Base-by-base conservation (phyloP, 2,113 vertebrate genomes). In the Thamnaconus septentrionalis region DNA sequence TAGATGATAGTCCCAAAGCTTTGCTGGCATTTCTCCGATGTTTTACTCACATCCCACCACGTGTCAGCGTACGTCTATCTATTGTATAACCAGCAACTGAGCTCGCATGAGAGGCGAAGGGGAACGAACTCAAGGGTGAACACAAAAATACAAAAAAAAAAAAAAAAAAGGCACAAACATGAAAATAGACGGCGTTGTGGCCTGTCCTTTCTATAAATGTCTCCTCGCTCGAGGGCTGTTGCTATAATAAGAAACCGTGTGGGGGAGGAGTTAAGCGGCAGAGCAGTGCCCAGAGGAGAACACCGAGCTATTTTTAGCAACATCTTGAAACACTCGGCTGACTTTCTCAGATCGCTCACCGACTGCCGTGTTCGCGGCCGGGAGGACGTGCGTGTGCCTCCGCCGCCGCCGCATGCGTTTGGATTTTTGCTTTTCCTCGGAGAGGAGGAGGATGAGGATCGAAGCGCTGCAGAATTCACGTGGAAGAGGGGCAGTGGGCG, bases 191-290 rank as follows among this genome's bases (percentile, higher is more conserved):
- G n/a, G n/a, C 31, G 69, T 59, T 40, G 69, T 71, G 71, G 48
- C 65, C 12, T 53, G 68, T 85, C 73, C 59, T 76, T 73, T 75
- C 85, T 87, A 85, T 80, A 85, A 88, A 82, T 78, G 66, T 66
- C 71, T 73, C 64, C 48, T 18, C 62, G 64, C 74, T 85, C 80
- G 66, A 18, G 50, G 76, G 80, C 18, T 75, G 76, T 39, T 59
- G 77, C 90, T 91, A 91, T 88, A 84, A 86, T 78, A 78, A 91
- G 88, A 82, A 76, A 57, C 46, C 39, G 41, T 41, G 55, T 56
- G 79, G 74, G 46, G 81, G 82, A 71, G 77, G 74, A 59, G 71
- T 77, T 49, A 48, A 73, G 79, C 61, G 65, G 71, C 57, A 79
- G 83, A 73, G 66, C 71, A 48, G 73, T 42, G 66, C 76, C 69